Base-by-base conservation (phyloP, 2,888 invertebrate species). In the Polydrusus tereticollis region DNA sequence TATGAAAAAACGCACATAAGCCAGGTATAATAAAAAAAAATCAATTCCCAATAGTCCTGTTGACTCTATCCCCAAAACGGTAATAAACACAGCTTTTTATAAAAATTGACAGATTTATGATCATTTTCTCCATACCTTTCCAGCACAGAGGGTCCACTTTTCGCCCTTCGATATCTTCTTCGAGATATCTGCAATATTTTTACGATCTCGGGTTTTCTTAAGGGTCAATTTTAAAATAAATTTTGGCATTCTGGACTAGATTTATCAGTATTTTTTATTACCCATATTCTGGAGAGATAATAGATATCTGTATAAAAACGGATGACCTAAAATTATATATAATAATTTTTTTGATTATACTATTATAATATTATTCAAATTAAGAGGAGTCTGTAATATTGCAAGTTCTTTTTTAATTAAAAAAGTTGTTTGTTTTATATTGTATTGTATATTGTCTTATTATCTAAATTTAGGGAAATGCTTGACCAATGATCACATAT, bases 21-120 rank as follows among this genome's bases (percentile, higher is more conserved):
- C 16, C 8, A 29, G 14, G 8, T 55, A 29, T 8, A 55, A 29
- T 26, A 55, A 29, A 55, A 55, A 29, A 52, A 29, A 55, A 55
- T 55, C 52, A 55, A 26, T 16, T 29, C 29, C 29, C 29, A 16
- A 16, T 10, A 55, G 29, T 55, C 29, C 52, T 14, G 29, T 55
- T 26, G 29, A 29, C 10, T 55, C 21, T 29, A 18, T 29, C 52
- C n/a, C 52, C 52, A 29, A 29, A 55, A 29, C 29, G 52, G 10
- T 18, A 14, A 55, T 55, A 55, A 55, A 55, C 29, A 29, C 29
- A 12, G 29, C 52, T 29, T 55, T 52, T 55, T 55, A 55, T 29
- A 55, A 55, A 55, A 55, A 55, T 55, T 55, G 52, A 29, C 52
- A 55, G 52, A 55, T 55, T 55, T 55, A 55, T 55, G 14, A 10